Conservation (phyloP, 1,140 invertebrate species). For the honey bee (Apis mellifera) region Amel_HAv3.1 CM009931.2:10090001-10090500, state of each 20-base stretch:
- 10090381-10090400: background rate
- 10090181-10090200: constrained; percentile 19
- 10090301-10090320: background rate
- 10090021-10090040: no score
- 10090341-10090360: background rate
- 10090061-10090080: no score
- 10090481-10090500: background rate
- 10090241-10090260: constrained; percentile 14
- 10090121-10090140: background rate
- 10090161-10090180: constrained; percentile 20
- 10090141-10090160: background rate
- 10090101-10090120: background rate
- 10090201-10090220: constrained; percentile 40
- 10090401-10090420: background rate
- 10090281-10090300: constrained; percentile 37
- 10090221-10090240: constrained; percentile 25
- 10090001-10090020: background rate
- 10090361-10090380: background rate
- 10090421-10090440: background rate
- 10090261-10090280: constrained; percentile 18
- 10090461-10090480: background rate
- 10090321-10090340: background rate
- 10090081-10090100: background rate
- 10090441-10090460: background rate
- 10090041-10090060: no score